phyloP scores from a whole-genome alignment of 2,797 vertebrate species.

The Anolis apletophallus region DNA sequence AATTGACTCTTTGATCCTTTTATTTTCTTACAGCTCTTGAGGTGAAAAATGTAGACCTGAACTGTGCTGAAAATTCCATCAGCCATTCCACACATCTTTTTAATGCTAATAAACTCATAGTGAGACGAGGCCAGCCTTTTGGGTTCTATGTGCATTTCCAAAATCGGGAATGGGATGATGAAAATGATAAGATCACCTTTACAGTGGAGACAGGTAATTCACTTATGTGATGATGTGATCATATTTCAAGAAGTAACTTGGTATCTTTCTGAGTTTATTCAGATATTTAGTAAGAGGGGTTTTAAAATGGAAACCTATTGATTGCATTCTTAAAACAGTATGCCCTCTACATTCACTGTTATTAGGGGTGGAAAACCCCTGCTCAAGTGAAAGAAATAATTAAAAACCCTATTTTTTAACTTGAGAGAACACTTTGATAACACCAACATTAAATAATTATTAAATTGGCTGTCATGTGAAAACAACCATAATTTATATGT shows the following conservation, averaged over 20 bases:
- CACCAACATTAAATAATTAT: no score
- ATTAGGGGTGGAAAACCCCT: no score
- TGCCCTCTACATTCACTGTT: no score
- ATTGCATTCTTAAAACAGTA: background rate
- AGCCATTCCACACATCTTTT: constrained; percentile 61
- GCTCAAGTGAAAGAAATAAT: no score
- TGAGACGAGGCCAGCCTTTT: constrained; percentile 67
- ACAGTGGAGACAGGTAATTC: constrained; percentile 62
- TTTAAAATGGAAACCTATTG: background rate
- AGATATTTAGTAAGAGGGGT: background rate
- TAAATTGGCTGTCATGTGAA: no score
- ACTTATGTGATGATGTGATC: background rate
- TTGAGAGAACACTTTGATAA: no score
- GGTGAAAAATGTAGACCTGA: constrained; percentile 63
- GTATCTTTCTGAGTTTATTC: background rate
- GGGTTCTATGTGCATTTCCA: constrained; percentile 66
- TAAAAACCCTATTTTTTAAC: no score
- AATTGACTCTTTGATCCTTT: background rate
- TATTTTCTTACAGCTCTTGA: constrained; percentile 53
- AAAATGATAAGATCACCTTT: constrained; percentile 57
- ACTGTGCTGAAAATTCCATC: constrained; percentile 67
- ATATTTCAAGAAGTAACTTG: background rate
- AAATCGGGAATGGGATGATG: constrained; percentile 66
- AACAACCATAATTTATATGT: no score
- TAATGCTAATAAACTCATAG: constrained; percentile 58